These are phyloP conservation scores for Trachelus stipa DNA, from an alignment of 2,888 invertebrate species.

Conservation along the genomic window DNA sequence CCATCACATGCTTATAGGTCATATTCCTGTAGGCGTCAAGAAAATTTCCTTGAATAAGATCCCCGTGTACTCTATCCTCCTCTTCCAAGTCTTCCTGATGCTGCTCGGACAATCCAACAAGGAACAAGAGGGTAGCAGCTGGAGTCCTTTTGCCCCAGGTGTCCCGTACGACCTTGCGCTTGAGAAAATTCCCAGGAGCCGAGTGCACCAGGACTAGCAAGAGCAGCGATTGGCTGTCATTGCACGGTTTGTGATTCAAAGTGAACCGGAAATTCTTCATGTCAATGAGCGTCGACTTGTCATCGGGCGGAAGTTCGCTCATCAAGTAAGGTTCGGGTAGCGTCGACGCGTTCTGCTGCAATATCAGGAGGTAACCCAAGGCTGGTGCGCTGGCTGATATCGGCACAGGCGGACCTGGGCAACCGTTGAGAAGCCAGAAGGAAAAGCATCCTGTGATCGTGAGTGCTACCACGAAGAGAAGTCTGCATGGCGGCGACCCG, in stretches of 20 bases:
- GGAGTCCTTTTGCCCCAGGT: constrained; percentile 65
- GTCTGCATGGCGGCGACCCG: constrained; percentile 55
- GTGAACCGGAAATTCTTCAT: constrained; percentile 74
- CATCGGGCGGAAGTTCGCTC: constrained; percentile 54
- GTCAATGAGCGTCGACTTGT: constrained; percentile 59
- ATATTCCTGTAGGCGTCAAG: constrained; percentile 70
- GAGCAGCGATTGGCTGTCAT: constrained; percentile 60
- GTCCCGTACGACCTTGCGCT: constrained; percentile 64
- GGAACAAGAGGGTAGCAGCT: constrained; percentile 62
- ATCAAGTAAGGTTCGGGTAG: constrained; percentile 42
- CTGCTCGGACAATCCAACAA: constrained; percentile 62
- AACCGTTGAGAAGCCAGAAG: constrained; percentile 52
- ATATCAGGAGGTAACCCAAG: constrained; percentile 45
- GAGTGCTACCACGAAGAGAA: constrained; percentile 48
- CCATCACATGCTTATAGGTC: constrained; percentile 72
- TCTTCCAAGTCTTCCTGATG: constrained; percentile 57
- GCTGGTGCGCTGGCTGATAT: constrained; percentile 34
- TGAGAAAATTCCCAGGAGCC: constrained; percentile 65
- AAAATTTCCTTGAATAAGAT: constrained; percentile 70
- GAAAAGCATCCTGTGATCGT: constrained; percentile 53
- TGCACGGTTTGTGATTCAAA: constrained; percentile 72
- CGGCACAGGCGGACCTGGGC: constrained; percentile 36
- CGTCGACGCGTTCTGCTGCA: constrained; percentile 45
- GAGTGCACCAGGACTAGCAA: constrained; percentile 68
- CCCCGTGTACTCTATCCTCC: constrained; percentile 62